Conservation (phyloP, 2,888 invertebrate species). For the Cheilosia urbana region DNA sequence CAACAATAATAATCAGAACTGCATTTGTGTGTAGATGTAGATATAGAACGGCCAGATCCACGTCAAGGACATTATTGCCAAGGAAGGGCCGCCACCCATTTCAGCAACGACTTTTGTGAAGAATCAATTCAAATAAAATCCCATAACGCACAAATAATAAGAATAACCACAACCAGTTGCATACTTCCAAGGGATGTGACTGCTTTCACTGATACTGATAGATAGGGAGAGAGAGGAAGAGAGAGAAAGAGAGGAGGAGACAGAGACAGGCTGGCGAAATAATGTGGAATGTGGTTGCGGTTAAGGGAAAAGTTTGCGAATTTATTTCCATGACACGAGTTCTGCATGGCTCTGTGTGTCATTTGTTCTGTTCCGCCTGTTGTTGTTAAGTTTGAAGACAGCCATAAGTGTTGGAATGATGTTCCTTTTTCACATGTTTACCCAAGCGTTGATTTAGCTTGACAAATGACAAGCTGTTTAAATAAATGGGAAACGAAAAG, state of each 20-base stretch:
- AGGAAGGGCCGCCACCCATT: background rate
- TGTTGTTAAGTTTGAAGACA: background rate
- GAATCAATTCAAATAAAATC: conserved; percentile 68
- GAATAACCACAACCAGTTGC: conserved; percentile 29
- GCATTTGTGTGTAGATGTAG: conserved; percentile 12
- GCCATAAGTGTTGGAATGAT: background rate
- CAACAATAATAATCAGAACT: conserved; percentile 31
- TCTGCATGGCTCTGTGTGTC: conserved; percentile 44
- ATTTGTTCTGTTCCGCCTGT: background rate
- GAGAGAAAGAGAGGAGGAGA: too few relatives aligned
- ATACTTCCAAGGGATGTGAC: conserved; percentile 9
- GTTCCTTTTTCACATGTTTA: conserved; percentile 58
- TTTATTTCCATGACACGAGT: conserved; percentile 68
- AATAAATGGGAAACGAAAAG: conserved; percentile 33
- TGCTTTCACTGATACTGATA: too few relatives aligned
- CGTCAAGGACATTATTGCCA: background rate
- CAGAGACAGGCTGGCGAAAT: conserved; percentile 21
- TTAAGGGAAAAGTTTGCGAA: conserved; percentile 60
- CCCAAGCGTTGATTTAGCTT: conserved; percentile 55
- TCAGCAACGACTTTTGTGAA: background rate
- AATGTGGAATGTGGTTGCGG: conserved; percentile 9
- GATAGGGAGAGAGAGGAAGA: too few relatives aligned
- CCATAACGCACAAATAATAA: conserved; percentile 54
- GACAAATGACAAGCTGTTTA: background rate
- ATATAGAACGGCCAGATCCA: background rate